Evolutionary conservation across 2,797 vertebrate species (phyloP).

Genomic region (Arctocebus calabarensis): DNA sequence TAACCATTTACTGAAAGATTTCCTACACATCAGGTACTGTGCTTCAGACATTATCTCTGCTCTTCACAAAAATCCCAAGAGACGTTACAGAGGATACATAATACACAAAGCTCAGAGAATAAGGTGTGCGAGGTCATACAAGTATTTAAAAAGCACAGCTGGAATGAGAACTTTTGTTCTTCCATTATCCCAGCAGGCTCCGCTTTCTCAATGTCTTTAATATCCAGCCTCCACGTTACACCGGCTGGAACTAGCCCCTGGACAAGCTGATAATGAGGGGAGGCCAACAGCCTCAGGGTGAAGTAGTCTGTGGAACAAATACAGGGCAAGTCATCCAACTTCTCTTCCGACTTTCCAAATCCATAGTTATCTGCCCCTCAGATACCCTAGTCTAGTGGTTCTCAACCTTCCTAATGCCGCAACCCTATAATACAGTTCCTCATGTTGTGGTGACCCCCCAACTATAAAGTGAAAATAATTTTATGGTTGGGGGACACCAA

Average conservation of each 20-base stretch:
- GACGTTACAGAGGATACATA: rapidly evolving
- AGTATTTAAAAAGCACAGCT: neutral
- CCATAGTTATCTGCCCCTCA: neutral
- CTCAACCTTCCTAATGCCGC: too few relatives aligned
- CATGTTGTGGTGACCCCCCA: too few relatives aligned
- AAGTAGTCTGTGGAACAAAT: neutral
- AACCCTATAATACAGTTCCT: too few relatives aligned
- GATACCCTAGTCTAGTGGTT: neutral
- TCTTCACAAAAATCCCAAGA: neutral
- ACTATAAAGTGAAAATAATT: too few relatives aligned
- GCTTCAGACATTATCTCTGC: neutral
- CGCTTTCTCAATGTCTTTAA: neutral
- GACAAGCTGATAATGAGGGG: neutral
- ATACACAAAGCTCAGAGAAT: neutral
- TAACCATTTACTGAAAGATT: neutral
- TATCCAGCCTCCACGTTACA: neutral
- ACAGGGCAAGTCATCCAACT: neutral
- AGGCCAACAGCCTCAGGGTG: neutral
- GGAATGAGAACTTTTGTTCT: neutral
- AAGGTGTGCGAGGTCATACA: neutral
- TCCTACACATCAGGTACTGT: neutral
- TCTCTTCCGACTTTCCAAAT: neutral
- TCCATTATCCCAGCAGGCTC: neutral
- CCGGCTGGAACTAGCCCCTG: neutral
- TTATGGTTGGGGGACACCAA: too few relatives aligned